Conservation (phyloP, 2,797 vertebrate genomes). For the Pterois miles region DNA sequence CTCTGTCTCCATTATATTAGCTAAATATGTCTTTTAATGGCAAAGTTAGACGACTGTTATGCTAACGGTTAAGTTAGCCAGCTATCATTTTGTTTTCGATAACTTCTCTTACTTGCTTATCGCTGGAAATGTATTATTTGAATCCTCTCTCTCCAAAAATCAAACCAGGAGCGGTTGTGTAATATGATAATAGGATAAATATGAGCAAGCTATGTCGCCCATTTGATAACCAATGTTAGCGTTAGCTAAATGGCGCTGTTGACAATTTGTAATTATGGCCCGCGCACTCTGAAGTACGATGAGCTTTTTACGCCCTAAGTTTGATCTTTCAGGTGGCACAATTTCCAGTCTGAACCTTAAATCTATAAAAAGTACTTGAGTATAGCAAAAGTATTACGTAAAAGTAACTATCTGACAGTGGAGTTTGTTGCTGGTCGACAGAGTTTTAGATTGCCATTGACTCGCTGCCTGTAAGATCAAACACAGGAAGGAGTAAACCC, state of each 20-base stretch:
- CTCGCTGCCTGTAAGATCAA: conserved; percentile 5
- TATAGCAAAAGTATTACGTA: not conserved
- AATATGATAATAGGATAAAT: too few relatives aligned
- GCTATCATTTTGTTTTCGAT: not conserved
- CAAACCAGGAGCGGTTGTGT: too few relatives aligned
- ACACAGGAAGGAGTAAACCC: too few relatives aligned
- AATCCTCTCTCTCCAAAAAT: not conserved
- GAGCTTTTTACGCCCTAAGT: accelerated
- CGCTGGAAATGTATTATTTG: not conserved
- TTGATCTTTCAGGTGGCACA: not conserved
- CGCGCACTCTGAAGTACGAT: accelerated
- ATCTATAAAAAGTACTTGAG: accelerated
- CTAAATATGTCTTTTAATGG: not conserved
- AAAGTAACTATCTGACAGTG: accelerated
- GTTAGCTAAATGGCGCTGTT: conserved; percentile 48
- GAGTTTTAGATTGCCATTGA: accelerated
- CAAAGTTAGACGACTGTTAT: not conserved
- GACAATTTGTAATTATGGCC: conserved; percentile 32
- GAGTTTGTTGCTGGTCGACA: accelerated
- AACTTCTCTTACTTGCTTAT: not conserved
- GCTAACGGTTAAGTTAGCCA: conserved; percentile 12
- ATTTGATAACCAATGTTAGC: not conserved
- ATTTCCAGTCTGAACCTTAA: accelerated
- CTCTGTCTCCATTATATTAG: conserved; percentile 47
- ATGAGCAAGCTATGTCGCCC: not conserved